Percentiles rank a stretch among this genome's conserved stretches.
Evolutionary conservation across 1,140 invertebrate genomes (phyloP).

Genomic region (Aphaenogaster rudis): DNA sequence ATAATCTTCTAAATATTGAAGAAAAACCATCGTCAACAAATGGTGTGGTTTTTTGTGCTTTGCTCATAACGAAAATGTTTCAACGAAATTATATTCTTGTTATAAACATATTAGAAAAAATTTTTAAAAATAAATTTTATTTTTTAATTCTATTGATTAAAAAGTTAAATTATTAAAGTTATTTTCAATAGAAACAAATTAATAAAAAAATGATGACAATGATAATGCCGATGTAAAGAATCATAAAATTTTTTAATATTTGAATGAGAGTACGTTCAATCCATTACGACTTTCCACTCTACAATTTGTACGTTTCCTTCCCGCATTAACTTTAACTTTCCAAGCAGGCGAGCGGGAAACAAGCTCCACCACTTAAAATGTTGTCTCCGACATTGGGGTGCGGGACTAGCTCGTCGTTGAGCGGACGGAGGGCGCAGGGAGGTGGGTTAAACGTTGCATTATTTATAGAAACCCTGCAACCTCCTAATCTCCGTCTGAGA

Average conservation of each 20-base stretch:
- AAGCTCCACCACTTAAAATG: constrained; percentile 65
- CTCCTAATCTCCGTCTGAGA: constrained; percentile 77
- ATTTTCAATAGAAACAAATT: neutral
- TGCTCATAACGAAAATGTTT: neutral
- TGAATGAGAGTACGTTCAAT: neutral
- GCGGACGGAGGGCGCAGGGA: neutral
- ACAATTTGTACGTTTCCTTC: constrained; percentile 48
- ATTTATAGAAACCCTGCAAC: constrained; percentile 77
- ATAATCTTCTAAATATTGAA: constrained; percentile 11
- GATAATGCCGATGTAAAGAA: neutral
- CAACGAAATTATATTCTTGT: neutral
- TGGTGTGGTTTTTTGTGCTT: neutral
- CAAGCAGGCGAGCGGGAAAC: constrained; percentile 48
- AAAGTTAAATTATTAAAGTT: neutral
- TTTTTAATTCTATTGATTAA: no score
- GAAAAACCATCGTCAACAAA: neutral
- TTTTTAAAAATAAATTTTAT: no score
- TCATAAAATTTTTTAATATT: constrained; percentile 9
- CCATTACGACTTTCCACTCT: constrained; percentile 27
- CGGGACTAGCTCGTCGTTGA: constrained; percentile 36
- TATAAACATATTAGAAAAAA: neutral
- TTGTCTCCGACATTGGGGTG: constrained; percentile 58
- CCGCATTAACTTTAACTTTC: constrained; percentile 54
- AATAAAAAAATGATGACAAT: neutral
- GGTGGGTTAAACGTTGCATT: constrained; percentile 72